These are phyloP conservation scores for Dione juno DNA, from an alignment of 2,888 invertebrate species.

Conservation along the genomic window DNA sequence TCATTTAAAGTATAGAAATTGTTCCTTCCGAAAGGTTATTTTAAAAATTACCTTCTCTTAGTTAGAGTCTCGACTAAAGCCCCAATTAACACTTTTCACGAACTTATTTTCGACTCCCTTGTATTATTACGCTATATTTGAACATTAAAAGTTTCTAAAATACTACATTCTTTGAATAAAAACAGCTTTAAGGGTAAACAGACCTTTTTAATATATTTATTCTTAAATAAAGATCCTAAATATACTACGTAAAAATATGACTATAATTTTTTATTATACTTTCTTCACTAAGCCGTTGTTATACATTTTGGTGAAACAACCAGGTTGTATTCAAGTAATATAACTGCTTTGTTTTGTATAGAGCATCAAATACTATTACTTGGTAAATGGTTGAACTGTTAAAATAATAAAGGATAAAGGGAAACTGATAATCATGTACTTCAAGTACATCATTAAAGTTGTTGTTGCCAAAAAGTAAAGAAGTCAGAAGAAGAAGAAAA, in stretches of 20 bases:
- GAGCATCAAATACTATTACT: slow-evolving; percentile 37
- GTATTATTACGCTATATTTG: slow-evolving; percentile 5
- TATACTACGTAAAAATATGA: neutral
- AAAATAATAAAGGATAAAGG: slow-evolving; percentile 33
- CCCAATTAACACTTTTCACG: slow-evolving; percentile 17
- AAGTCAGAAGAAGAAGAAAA: no score
- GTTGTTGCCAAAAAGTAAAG: slow-evolving; percentile 32
- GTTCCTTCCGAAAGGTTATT: neutral
- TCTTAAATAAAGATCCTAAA: neutral
- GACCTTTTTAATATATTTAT: neutral
- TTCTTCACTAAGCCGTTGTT: neutral
- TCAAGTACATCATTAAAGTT: slow-evolving; percentile 31
- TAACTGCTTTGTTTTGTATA: slow-evolving; percentile 2
- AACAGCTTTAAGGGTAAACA: neutral
- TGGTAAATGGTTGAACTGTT: slow-evolving; percentile 31
- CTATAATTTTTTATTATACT: neutral
- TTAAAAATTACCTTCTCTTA: slow-evolving; percentile 13
- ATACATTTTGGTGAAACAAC: slow-evolving; percentile 1
- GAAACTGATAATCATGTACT: slow-evolving; percentile 29
- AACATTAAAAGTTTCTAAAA: neutral
- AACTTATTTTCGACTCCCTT: slow-evolving; percentile 1
- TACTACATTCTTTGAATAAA: neutral
- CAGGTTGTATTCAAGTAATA: neutral
- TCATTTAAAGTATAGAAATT: neutral
- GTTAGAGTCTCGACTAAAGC: slow-evolving; percentile 10